Conservation (phyloP, 2,797 vertebrate genomes). For the Pristis pectinata region DNA sequence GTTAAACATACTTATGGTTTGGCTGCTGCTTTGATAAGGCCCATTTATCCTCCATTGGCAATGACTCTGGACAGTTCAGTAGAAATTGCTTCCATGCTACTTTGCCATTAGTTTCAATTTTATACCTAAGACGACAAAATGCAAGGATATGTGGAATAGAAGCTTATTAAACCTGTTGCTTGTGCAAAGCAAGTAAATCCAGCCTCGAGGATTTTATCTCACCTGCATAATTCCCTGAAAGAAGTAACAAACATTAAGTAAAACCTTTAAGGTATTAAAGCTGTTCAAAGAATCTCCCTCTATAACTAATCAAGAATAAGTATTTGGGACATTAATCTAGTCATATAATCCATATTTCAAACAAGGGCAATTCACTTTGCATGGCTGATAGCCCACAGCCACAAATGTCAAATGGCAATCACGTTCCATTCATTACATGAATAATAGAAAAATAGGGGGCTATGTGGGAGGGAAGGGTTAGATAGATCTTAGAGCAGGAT, state of each 20-base stretch:
- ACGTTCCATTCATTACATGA: neutral
- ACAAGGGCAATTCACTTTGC: neutral
- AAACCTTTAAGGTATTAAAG: neutral
- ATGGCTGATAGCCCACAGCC: neutral
- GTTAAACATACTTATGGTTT: neutral
- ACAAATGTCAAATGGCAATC: neutral
- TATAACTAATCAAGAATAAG: neutral
- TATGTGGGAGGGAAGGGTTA: too few relatives aligned
- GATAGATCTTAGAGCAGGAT: too few relatives aligned
- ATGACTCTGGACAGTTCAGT: constrained; percentile 46
- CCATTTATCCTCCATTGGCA: neutral
- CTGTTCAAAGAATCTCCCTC: neutral
- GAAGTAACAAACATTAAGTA: neutral
- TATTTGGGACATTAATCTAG: neutral
- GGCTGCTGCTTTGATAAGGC: neutral
- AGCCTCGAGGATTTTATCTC: neutral
- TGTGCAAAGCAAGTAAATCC: neutral
- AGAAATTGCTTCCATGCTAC: constrained; percentile 60
- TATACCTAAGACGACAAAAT: constrained; percentile 46
- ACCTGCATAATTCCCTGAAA: neutral
- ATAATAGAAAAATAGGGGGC: too few relatives aligned
- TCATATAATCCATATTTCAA: neutral
- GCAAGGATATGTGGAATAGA: neutral
- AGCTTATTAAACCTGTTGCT: neutral
- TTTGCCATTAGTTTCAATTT: constrained; percentile 44